Percentiles rank a stretch among this genome's conserved stretches.
Conservation (phyloP, 1,140 invertebrate genomes). For the Drosophila virilis region DNA sequence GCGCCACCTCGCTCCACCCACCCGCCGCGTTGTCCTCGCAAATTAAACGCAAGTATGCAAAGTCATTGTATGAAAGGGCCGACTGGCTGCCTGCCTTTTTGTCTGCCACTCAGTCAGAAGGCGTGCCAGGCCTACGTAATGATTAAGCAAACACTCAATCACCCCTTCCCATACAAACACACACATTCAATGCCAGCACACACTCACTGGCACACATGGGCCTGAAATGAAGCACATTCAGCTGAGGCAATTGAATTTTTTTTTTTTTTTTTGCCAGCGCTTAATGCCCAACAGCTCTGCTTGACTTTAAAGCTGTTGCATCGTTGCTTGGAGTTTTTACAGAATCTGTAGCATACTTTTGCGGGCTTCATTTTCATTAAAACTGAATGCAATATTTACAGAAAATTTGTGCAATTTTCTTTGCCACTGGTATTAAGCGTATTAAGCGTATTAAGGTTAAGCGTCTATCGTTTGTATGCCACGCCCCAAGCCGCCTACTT, state of each 20-base stretch:
- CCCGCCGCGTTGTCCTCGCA: conserved; percentile 54
- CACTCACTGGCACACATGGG: conserved; percentile 27
- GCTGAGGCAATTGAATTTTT: conserved; percentile 53
- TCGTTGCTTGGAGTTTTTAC: conserved; percentile 9
- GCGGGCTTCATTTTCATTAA: conserved; percentile 32
- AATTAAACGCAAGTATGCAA: conserved; percentile 81
- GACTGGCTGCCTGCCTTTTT: background rate
- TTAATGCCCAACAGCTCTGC: conserved; percentile 24
- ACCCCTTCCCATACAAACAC: conserved; percentile 3
- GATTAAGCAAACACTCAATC: conserved; percentile 62
- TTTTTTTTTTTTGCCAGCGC: conserved; percentile 17
- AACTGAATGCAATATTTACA: conserved; percentile 54
- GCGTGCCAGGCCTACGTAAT: conserved; percentile 52
- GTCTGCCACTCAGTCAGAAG: conserved; percentile 6
- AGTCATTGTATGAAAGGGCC: conserved; percentile 59
- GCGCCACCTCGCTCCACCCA: background rate
- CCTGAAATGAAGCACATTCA: conserved; percentile 54
- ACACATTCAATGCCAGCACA: conserved; percentile 9
- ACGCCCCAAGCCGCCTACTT: conserved; percentile 4
- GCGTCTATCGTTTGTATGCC: conserved; percentile 29
- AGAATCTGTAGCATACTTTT: conserved; percentile 50
- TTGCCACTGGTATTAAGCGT: conserved; percentile 50
- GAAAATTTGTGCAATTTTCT: conserved; percentile 38
- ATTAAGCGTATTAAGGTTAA: conserved; percentile 40
- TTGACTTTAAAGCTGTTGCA: conserved; percentile 27